These are phyloP conservation scores for Oophaga pumilio DNA, from an alignment of 2,113 vertebrate species.

Conservation along the genomic window DNA sequence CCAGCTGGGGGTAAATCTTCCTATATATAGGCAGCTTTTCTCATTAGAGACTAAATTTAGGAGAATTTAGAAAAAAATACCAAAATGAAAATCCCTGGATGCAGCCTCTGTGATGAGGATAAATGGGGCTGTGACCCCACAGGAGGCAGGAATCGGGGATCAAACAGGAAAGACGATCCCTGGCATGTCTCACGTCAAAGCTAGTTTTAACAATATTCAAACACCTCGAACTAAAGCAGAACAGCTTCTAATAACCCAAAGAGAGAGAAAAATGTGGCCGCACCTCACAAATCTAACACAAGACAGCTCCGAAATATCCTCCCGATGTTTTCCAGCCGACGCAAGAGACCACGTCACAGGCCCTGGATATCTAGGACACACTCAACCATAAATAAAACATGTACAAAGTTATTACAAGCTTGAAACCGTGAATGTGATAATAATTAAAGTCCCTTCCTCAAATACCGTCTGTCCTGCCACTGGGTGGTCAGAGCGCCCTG, in stretches of 20 bases:
- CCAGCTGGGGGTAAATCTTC: not conserved
- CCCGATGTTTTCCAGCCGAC: not conserved
- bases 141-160: not conserved
- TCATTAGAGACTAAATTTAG: not conserved
- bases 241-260: not conserved
- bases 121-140: not conserved
- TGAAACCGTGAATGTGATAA: too few species aligned
- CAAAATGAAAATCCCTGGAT: not conserved
- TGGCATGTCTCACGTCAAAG: constrained; percentile 19
- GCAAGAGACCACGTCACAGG: not conserved
- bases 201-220: not conserved
- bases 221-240: constrained; percentile 4
- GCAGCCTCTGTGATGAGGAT: not conserved
- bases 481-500: too few species aligned
- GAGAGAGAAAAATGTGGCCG: not conserved
- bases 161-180: not conserved
- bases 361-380: too few species aligned
- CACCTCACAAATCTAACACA: not conserved
- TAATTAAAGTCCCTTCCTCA: too few species aligned
- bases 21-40: not conserved
- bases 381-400: too few species aligned
- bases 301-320: not conserved
- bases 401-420: too few species aligned
- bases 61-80: not conserved
- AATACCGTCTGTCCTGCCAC: too few species aligned